phyloP scores from a whole-genome alignment of 2,113 vertebrate genomes.

The Myrmecophaga tridactyla region DNA sequence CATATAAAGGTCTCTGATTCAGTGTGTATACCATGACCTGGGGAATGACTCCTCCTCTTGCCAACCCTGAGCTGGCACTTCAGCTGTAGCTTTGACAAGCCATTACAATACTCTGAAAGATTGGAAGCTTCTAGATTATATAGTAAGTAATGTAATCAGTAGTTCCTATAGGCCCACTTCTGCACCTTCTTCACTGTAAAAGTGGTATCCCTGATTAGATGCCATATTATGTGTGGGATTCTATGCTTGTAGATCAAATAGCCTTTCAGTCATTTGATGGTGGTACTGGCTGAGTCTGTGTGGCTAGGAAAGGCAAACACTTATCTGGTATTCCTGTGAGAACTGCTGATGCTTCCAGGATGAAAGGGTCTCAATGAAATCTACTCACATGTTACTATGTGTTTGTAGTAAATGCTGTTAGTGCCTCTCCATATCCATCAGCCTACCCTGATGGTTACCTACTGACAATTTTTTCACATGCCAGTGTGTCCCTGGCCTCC shows the following conservation, averaged over 20 bases:
- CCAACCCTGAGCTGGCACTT: background rate
- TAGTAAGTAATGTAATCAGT: background rate
- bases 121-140: background rate
- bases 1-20: background rate
- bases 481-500: no score
- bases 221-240: background rate
- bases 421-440: no score
- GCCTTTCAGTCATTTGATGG: background rate
- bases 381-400: background rate
- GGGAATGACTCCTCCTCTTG: background rate
- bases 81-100: background rate
- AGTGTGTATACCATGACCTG: background rate
- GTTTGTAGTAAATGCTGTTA: no score
- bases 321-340: background rate
- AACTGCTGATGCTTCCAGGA: background rate
- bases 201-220: background rate
- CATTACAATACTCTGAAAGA: background rate
- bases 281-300: background rate
- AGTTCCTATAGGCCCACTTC: background rate
- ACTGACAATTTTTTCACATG: no score
- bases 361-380: background rate
- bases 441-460: no score
- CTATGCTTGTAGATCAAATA: background rate
- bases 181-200: background rate
- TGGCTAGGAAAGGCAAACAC: background rate